phyloP scores from a whole-genome alignment of 2,888 invertebrate genomes.

The Auanema freiburgensis region DNA sequence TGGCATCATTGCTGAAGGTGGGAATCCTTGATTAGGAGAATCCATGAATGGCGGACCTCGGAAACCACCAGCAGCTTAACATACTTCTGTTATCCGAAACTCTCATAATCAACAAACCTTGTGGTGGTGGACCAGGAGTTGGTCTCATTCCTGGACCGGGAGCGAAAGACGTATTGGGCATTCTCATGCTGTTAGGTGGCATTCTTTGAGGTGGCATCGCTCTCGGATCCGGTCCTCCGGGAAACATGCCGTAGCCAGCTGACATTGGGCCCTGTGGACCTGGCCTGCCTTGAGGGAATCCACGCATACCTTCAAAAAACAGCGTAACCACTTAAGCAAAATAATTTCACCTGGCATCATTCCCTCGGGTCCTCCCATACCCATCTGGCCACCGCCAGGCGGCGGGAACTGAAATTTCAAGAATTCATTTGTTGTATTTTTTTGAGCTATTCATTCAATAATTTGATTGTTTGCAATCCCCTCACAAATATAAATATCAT shows the following conservation, averaged over 20 bases:
- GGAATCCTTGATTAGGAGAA: slow-evolving; percentile 32
- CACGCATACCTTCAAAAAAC: slow-evolving; percentile 10
- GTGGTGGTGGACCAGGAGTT: slow-evolving; percentile 22
- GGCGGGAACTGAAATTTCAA: slow-evolving; percentile 43
- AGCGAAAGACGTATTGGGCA: slow-evolving; percentile 29
- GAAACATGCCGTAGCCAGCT: slow-evolving; percentile 37
- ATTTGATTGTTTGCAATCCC: too few species aligned
- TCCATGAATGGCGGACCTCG: slow-evolving; percentile 35
- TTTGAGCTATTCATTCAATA: too few species aligned
- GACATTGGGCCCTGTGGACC: slow-evolving; percentile 29
- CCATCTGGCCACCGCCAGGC: slow-evolving; percentile 31
- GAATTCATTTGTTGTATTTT: too few species aligned
- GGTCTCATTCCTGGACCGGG: slow-evolving; percentile 30
- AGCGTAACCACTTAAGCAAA: slow-evolving; percentile 1
- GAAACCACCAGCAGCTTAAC: slow-evolving; percentile 2
- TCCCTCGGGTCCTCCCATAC: slow-evolving; percentile 43
- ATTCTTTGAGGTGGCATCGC: slow-evolving; percentile 19
- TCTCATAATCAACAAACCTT: slow-evolving; percentile 16
- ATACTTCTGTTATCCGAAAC: neutral
- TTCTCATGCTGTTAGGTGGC: slow-evolving; percentile 32
- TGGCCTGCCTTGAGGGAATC: slow-evolving; percentile 32
- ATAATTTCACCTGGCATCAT: slow-evolving; percentile 44
- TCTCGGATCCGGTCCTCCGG: slow-evolving; percentile 28
- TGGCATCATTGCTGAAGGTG: slow-evolving; percentile 45
- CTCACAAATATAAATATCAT: too few species aligned